Evolutionary conservation across 35 echinoderm and acorn worm genomes (phyloP).

Genomic region (Patiria miniata): DNA sequence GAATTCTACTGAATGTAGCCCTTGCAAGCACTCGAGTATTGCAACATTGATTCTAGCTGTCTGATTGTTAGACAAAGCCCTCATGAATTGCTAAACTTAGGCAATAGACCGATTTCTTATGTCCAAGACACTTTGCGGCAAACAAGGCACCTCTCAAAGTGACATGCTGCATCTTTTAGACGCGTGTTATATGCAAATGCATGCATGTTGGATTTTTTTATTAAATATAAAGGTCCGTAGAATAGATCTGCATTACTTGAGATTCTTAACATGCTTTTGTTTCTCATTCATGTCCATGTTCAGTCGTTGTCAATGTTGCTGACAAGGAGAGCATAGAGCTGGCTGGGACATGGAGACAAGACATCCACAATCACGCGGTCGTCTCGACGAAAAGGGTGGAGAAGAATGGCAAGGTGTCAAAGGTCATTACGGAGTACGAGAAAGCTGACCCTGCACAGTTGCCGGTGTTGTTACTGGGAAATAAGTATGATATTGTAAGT

Average conservation of each 20-base stretch:
- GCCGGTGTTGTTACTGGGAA: conserved; percentile 89
- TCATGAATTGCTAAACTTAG: too few relatives aligned
- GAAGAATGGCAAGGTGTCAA: conserved; percentile 58
- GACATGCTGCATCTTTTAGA: too few relatives aligned
- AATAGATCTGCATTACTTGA: background rate
- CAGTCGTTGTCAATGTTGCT: conserved; percentile 89
- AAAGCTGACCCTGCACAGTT: conserved; percentile 77
- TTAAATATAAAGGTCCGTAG: background rate
- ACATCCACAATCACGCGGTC: conserved; percentile 87
- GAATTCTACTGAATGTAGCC: too few relatives aligned
- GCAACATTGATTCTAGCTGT: too few relatives aligned
- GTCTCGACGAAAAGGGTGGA: conserved; percentile 58
- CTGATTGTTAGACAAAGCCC: too few relatives aligned
- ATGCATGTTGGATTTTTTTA: too few relatives aligned
- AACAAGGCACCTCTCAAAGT: too few relatives aligned
- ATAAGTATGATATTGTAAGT: conserved; percentile 97
- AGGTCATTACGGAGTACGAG: conserved; percentile 69
- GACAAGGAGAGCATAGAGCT: conserved; percentile 89
- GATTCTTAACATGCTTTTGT: background rate
- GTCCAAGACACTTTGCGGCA: too few relatives aligned
- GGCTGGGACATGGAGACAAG: conserved; percentile 88
- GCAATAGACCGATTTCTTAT: too few relatives aligned
- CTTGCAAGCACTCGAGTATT: too few relatives aligned
- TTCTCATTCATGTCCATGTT: background rate
- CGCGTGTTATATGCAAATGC: too few relatives aligned